Base-by-base conservation (phyloP, 2,888 invertebrate species). In the Amphiduros pacificus region DNA sequence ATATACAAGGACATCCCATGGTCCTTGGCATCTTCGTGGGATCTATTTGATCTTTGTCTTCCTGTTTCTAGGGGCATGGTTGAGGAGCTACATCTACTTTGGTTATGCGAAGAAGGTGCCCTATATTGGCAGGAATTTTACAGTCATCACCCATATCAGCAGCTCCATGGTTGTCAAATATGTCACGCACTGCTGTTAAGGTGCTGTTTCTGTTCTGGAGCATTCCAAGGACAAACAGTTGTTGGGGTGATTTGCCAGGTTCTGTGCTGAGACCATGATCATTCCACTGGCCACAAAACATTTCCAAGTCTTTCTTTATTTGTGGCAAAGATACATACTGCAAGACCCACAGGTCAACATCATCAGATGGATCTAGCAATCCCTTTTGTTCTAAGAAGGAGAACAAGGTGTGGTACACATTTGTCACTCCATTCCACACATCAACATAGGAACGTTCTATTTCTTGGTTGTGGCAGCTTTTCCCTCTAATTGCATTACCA, bases 381-480 rank as follows among this genome's bases (percentile, higher is more conserved):
- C 60, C 62, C 5, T 36, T n/a, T 2, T 44, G 22, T 49, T 70
- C 66, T 31, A 69, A 27, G 36, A 52, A 54, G 26, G n/a, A 11
- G 44, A 68, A 70, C n/a, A 66, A n/a, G 22, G 32, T 22, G 22
- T 62, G 29, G 32, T 29, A 60, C 3, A 66, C 24, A 40, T 55
- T 40, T 1, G 55, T 55, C 1, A 26, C 55, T 4, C 61, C 61
- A 32, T 61, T 61, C 36, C 55, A 66, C 6, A 65, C 27, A 60
- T 70, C 68, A n/a, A 65, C 48, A 68, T 63, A 67, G 20, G 64
- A 27, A n/a, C 68, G 17, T 48, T 70, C 68, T n/a, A 68, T 68
- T 11, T 69, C 32, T 27, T 67, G 67, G 50, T 70, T 70, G 57
- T 70, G 70, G 26, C 63, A 62, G 32, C 65, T 65, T 26, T 29